Percentiles rank a stretch among this genome's conserved stretches.
Conservation (phyloP, 2,888 invertebrate genomes). For the Tupiocoris notatus region DNA sequence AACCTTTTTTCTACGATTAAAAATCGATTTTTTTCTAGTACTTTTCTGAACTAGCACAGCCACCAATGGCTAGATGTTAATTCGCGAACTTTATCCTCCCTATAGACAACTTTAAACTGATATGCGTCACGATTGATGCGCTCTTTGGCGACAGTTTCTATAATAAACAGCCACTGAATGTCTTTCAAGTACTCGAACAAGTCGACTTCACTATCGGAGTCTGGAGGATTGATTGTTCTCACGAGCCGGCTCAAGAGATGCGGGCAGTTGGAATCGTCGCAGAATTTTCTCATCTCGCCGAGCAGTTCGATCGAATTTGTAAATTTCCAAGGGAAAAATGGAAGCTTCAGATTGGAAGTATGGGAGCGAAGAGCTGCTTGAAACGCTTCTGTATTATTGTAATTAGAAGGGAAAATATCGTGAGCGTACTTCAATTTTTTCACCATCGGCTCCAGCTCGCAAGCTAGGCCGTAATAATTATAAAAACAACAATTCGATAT, state of each 20-base stretch:
- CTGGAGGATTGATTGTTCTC: constrained; percentile 55
- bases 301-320: constrained; percentile 30
- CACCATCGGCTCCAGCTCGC: constrained; percentile 44
- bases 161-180: constrained; percentile 58
- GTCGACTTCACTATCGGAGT: constrained; percentile 51
- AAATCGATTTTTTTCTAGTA: too few relatives aligned
- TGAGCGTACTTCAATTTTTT: not conserved
- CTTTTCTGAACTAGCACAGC: constrained; percentile 20
- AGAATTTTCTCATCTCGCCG: constrained; percentile 43
- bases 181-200: constrained; percentile 55
- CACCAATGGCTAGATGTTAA: constrained; percentile 42
- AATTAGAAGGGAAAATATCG: constrained; percentile 38
- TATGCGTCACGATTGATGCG: constrained; percentile 19
- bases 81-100: constrained; percentile 40
- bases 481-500: constrained; percentile 51
- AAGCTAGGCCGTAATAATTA: constrained; percentile 45
- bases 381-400: constrained; percentile 38
- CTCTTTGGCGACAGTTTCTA: constrained; percentile 56
- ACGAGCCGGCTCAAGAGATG: constrained; percentile 51
- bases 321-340: constrained; percentile 41
- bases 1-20: too few relatives aligned
- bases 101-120: constrained; percentile 40
- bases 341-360: constrained; percentile 32
- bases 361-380: constrained; percentile 1
- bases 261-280: constrained; percentile 35